Evolutionary conservation across 1,140 invertebrate species (phyloP).

Genomic region (Trichonephila clavipes): DNA sequence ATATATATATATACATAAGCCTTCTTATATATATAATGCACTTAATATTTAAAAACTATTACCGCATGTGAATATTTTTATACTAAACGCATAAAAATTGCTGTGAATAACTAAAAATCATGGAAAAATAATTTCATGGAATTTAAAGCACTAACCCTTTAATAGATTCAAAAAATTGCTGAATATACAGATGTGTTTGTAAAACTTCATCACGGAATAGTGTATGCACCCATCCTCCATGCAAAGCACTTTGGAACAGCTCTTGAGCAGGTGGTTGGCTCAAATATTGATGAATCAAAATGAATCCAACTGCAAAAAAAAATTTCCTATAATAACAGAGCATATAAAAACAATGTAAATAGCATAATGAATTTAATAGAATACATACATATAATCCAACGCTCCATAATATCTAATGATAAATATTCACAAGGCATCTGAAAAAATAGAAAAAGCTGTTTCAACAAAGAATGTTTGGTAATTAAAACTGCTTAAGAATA

Average conservation of each 20-base stretch:
- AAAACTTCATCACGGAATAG: slow-evolving; percentile 98
- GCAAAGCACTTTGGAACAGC: slow-evolving; percentile 94
- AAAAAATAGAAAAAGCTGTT: slow-evolving; percentile 65
- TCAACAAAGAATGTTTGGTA: neutral
- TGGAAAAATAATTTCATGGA: no score
- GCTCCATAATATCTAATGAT: slow-evolving; percentile 95
- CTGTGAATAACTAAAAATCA: no score
- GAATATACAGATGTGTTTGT: slow-evolving; percentile 96
- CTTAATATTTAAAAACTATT: no score
- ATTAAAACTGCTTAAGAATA: no score
- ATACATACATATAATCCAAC: slow-evolving; percentile 94
- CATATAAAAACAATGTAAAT: neutral
- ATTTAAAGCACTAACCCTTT: slow-evolving; percentile 86
- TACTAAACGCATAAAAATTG: no score
- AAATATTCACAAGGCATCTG: slow-evolving; percentile 97
- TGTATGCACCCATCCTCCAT: slow-evolving; percentile 95
- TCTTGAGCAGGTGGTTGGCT: slow-evolving; percentile 88
- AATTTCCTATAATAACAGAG: slow-evolving; percentile 36
- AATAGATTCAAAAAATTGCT: slow-evolving; percentile 95
- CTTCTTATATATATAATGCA: no score
- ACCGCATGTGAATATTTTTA: no score
- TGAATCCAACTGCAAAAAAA: slow-evolving; percentile 88
- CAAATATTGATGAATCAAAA: slow-evolving; percentile 92
- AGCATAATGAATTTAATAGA: slow-evolving; percentile 44
- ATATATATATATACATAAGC: no score